These are phyloP conservation scores for Anguilla anguilla DNA, from an alignment of 2,797 vertebrate species.

Conservation along the genomic window DNA sequence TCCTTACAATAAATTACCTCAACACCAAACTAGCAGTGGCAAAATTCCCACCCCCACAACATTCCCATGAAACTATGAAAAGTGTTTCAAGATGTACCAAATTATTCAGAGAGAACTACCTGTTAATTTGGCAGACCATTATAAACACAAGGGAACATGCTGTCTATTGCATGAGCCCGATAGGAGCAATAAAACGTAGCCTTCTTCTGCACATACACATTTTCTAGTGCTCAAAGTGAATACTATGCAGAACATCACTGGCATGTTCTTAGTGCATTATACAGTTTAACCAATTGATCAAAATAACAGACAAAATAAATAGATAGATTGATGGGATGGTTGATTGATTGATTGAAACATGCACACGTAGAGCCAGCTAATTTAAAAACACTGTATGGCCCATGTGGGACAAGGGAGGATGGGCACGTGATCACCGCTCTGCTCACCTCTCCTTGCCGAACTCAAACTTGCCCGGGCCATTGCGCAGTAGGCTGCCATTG, in stretches of 20 bases:
- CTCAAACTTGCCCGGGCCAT: slow-evolving; percentile 91
- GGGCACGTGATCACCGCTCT: not conserved
- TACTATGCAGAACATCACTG: not conserved
- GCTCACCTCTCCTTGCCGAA: slow-evolving; percentile 89
- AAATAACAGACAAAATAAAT: not conserved
- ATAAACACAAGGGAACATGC: not conserved
- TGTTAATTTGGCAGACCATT: not conserved
- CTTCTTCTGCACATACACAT: not conserved
- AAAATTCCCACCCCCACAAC: not conserved
- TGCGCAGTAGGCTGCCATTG: slow-evolving; percentile 83
- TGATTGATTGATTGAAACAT: not conserved
- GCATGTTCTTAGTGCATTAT: not conserved
- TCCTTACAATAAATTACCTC: not conserved
- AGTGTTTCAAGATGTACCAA: not conserved
- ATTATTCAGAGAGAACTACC: not conserved
- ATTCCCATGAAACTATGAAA: not conserved
- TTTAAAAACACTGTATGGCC: no score
- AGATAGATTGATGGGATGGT: no score
- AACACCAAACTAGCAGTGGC: not conserved
- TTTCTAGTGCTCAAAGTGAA: not conserved
- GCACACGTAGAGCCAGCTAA: not conserved
- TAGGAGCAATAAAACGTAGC: not conserved
- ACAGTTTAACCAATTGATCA: not conserved
- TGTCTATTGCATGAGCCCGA: not conserved
- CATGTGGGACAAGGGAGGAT: no score